Conservation (phyloP, 2,113 vertebrate species). For the Notiomystis cincta region DNA sequence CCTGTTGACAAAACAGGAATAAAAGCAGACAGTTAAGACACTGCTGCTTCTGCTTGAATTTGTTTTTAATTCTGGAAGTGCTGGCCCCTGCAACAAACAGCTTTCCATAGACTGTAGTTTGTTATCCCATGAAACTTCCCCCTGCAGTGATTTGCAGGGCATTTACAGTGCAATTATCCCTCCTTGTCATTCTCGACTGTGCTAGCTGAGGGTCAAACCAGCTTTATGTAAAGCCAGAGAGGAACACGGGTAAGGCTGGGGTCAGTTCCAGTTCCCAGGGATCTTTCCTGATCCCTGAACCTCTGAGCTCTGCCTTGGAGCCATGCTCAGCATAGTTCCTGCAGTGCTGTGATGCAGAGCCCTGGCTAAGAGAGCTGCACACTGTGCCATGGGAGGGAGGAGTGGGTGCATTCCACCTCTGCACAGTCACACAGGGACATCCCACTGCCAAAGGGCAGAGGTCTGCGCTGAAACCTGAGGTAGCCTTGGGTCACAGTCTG, state of each 20-base stretch:
- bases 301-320: not conserved
- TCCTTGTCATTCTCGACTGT: not conserved
- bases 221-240: not conserved
- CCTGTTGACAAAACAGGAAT: not conserved
- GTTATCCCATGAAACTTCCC: not conserved
- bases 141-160: not conserved
- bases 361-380: not conserved
- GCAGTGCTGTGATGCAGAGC: not conserved
- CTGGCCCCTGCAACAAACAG: not conserved
- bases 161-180: not conserved
- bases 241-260: not conserved
- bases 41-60: not conserved
- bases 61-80: not conserved
- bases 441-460: not conserved
- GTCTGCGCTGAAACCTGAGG: not conserved
- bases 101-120: not conserved
- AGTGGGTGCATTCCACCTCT: not conserved
- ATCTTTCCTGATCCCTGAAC: not conserved
- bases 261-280: not conserved
- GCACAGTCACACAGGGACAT: not conserved
- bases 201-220: not conserved
- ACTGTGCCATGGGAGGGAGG: not conserved
- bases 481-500: not conserved
- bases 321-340: not conserved
- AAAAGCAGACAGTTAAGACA: not conserved